Evolutionary conservation across 2,797 vertebrate genomes (phyloP).

Genomic region (Podargus strigoides): DNA sequence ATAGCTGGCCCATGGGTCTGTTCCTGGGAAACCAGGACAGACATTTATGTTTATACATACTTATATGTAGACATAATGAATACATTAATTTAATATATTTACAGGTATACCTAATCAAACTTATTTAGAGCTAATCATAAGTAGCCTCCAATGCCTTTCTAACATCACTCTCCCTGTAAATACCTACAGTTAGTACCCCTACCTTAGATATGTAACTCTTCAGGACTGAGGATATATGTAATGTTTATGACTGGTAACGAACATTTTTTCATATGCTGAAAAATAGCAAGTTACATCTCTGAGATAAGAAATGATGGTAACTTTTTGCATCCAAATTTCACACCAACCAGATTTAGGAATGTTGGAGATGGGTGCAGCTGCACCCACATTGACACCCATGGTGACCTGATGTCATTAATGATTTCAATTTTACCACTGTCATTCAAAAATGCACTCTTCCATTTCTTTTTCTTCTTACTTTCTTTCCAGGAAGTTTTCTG

Average conservation of each 20-base stretch:
- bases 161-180: background rate
- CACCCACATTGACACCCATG: background rate
- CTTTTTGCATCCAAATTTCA: background rate
- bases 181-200: background rate
- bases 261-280: background rate
- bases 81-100: background rate
- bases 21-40: too few species aligned
- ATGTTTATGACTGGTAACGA: background rate
- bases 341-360: background rate
- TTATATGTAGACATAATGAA: background rate
- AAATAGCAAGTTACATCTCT: background rate
- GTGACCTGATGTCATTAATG: background rate
- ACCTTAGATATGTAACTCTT: background rate
- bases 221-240: background rate
- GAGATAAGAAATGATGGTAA: background rate
- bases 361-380: accelerated
- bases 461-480: background rate
- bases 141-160: background rate
- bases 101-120: background rate
- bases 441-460: background rate
- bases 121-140: background rate
- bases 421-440: background rate
- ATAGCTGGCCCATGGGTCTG: too few species aligned
- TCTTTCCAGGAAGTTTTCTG: background rate
- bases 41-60: background rate